These are phyloP conservation scores for Elysia crispata DNA, from an alignment of 2,888 invertebrate genomes.

Conservation along the genomic window DNA sequence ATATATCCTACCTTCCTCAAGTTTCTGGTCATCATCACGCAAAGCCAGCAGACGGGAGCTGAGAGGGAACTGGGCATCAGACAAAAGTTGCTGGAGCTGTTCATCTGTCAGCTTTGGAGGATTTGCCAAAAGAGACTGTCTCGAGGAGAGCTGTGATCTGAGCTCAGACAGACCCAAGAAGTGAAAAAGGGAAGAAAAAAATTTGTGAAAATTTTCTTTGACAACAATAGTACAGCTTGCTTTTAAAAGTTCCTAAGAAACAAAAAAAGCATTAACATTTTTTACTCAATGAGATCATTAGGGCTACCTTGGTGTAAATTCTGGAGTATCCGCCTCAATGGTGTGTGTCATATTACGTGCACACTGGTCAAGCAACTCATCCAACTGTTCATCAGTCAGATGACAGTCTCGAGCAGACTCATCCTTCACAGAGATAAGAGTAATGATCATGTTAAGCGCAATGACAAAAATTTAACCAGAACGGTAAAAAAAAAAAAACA, in stretches of 20 bases:
- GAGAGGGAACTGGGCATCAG: constrained; percentile 69
- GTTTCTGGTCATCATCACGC: constrained; percentile 58
- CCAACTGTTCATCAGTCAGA: constrained; percentile 67
- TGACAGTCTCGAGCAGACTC: neutral
- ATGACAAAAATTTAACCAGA: too few species aligned
- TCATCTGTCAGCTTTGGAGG: constrained; percentile 67
- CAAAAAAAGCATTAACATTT: too few species aligned
- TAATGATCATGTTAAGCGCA: too few species aligned
- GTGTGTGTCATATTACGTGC: constrained; percentile 66
- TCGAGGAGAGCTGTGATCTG: constrained; percentile 55
- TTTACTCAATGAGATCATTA: neutral
- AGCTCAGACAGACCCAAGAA: too few species aligned
- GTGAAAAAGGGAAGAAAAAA: too few species aligned
- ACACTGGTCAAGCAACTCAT: constrained; percentile 73
- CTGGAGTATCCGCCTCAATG: constrained; percentile 46
- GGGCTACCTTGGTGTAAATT: constrained; percentile 60
- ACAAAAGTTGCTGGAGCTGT: constrained; percentile 67
- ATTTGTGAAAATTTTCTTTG: too few species aligned
- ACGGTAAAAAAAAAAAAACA: too few species aligned
- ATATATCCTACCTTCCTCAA: constrained; percentile 41
- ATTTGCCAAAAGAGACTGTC: constrained; percentile 63
- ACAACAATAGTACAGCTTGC: neutral
- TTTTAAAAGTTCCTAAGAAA: neutral
- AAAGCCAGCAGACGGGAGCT: constrained; percentile 62
- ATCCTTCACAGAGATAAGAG: too few species aligned